These are phyloP conservation scores for Alloplasta piceator DNA, from an alignment of 2,888 invertebrate genomes.

Conservation along the genomic window DNA sequence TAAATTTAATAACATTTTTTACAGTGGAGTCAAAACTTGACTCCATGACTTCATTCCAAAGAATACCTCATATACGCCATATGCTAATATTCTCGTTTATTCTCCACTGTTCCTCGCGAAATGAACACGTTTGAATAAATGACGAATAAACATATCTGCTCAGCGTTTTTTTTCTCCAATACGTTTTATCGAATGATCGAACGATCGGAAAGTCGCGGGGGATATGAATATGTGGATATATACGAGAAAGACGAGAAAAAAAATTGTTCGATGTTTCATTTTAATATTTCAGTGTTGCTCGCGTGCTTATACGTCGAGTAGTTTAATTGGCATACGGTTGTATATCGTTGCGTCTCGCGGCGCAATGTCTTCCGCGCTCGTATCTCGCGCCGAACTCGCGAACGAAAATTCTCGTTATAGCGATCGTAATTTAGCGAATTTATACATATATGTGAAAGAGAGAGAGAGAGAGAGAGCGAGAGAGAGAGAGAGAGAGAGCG, in stretches of 20 bases:
- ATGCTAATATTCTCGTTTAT: constrained; percentile 45
- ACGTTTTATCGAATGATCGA: constrained; percentile 35
- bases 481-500: not conserved
- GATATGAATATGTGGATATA: not conserved
- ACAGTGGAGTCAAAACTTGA: no score
- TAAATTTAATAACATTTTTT: no score
- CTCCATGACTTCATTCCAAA: no score
- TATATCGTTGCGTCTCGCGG: constrained; percentile 17
- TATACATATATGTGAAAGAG: not conserved
- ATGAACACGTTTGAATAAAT: constrained; percentile 55
- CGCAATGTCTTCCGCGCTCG: constrained; percentile 13
- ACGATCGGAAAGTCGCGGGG: constrained; percentile 17
- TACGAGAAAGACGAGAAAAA: not conserved
- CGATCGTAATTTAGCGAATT: constrained; percentile 51
- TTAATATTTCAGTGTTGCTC: constrained; percentile 50
- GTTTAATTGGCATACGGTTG: constrained; percentile 52
- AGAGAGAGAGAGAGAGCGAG: not conserved
- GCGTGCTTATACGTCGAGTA: constrained; percentile 32
- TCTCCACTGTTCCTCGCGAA: constrained; percentile 24
- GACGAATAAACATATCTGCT: constrained; percentile 47
- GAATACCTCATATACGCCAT: not conserved
- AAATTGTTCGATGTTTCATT: constrained; percentile 43
- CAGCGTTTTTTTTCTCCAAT: constrained; percentile 13
- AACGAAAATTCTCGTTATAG: constrained; percentile 41
- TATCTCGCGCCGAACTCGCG: constrained; percentile 32